A percentile compares a stretch with the other conserved stretches of the same genome.
phyloP scores from a whole-genome alignment of 2,113 vertebrate species.

The Chaenogobius annularis region DNA sequence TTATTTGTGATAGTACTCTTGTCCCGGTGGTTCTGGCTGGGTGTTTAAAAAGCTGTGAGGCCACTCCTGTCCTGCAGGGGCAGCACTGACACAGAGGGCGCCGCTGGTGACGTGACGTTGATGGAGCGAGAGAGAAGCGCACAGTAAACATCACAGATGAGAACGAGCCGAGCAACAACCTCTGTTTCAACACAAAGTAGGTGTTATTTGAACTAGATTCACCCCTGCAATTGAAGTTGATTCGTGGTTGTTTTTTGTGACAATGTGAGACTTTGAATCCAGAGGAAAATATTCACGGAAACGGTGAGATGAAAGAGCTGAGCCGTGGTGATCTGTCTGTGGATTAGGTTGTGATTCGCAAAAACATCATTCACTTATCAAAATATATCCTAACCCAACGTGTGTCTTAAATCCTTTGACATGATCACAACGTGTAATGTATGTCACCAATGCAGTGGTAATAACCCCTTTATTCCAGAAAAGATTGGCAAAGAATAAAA shows the following conservation, averaged over 20 bases:
- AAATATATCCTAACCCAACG: too few species aligned
- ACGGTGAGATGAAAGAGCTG: neutral
- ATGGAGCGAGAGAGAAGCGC: neutral
- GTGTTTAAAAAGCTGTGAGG: too few species aligned
- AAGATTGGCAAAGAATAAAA: neutral
- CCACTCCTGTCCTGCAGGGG: conserved; percentile 23
- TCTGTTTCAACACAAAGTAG: conserved; percentile 26
- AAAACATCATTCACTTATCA: too few species aligned
- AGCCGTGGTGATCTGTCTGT: too few species aligned
- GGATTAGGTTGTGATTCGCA: too few species aligned
- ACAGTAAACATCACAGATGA: conserved; percentile 45
- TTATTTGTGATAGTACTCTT: too few species aligned
- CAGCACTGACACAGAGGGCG: conserved; percentile 7
- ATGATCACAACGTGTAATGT: too few species aligned
- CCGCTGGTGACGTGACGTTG: neutral
- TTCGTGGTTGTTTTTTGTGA: neutral
- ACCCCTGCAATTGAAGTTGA: too few species aligned
- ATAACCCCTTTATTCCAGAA: neutral
- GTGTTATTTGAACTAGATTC: neutral
- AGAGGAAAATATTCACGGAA: neutral
- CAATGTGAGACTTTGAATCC: neutral
- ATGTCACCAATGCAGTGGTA: too few species aligned
- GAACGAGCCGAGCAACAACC: neutral
- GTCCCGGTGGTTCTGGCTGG: too few species aligned
- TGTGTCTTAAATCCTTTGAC: too few species aligned